These are phyloP conservation scores for Chiloscyllium punctatum DNA, from an alignment of 2,797 vertebrate genomes.

Conservation along the genomic window DNA sequence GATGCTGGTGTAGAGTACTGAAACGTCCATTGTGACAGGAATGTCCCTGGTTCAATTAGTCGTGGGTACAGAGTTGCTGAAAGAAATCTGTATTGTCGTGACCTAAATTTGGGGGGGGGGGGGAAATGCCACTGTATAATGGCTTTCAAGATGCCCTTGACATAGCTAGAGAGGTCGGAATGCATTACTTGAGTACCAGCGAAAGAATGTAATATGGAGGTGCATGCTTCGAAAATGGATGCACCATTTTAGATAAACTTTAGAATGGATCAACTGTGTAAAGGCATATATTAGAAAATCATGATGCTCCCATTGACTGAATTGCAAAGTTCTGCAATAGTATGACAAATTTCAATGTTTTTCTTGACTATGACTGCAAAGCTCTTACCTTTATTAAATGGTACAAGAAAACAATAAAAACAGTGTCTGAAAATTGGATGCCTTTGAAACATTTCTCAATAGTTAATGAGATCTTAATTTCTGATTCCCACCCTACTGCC, in stretches of 20 bases:
- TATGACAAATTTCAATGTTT: neutral
- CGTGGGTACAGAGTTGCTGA: too few relatives aligned
- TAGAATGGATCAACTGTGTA: neutral
- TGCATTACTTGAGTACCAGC: neutral
- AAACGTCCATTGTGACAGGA: too few relatives aligned
- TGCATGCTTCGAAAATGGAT: neutral
- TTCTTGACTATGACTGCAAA: neutral
- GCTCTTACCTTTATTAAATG: slow-evolving; percentile 11
- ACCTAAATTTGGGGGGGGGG: too few relatives aligned
- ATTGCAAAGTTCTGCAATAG: neutral
- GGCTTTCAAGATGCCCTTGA: too few relatives aligned
- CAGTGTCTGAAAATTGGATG: slow-evolving; percentile 5
- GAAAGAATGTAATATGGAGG: neutral
- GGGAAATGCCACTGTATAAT: too few relatives aligned
- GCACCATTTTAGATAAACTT: too few relatives aligned
- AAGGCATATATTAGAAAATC: neutral
- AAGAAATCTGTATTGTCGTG: too few relatives aligned
- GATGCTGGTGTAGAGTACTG: too few relatives aligned
- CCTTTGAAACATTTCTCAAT: slow-evolving; percentile 22
- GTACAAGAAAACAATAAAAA: slow-evolving; percentile 22
- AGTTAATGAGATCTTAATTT: neutral
- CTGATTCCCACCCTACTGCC: neutral
- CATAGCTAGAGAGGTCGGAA: too few relatives aligned
- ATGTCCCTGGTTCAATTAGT: too few relatives aligned
- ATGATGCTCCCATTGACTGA: neutral